Base-by-base conservation (phyloP, 1,140 invertebrate species). In the Notospermus geniculatus region DNA sequence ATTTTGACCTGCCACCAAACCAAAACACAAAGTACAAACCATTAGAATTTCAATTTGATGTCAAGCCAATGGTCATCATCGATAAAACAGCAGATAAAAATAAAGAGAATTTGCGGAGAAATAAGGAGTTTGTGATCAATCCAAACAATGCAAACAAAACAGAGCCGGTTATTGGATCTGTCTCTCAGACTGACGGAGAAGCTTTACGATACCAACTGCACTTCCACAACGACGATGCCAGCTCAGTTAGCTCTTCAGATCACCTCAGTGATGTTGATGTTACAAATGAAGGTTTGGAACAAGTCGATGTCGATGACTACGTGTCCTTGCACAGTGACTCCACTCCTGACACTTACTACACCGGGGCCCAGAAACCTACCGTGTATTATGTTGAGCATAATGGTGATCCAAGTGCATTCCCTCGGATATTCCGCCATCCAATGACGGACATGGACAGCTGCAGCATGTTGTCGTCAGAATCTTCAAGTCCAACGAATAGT, bases 11-110 rank as follows among this genome's bases (percentile, higher is more conserved):
- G 15, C 32, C 32, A 36, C 32, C 32, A 36, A 36, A 4, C 32
- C 4, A 36, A 36, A 15, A 36, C 32, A 7, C 32, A 4, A 36
- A 36, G 32, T 36, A 36, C n/a, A 50, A 50, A 50, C 46, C 46
- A 5, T 27, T 50, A 19, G 46, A 50, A 50, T 50, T 50, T 50
- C 46, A 50, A n/a, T 50, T 50, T 9, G 46, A 50, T 50, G 19
- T 50, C n/a, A 50, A 50, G 25, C 46, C 46, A 5, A 50, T 50
- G n/a, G 25, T 50, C n/a, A 19, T 27, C 9, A 50, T 50, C n/a
- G 46, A 50, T 50, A 36, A 36, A 36, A 36, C 32, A 36, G 32
- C 32, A 7, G 32, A 36, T 36, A 36, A 36, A 36, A 36, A 36
- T 15, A 19, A 27, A n/a, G 46, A 50, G n/a, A 50, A 19, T n/a